phyloP scores from a whole-genome alignment of 2,113 vertebrate species.

The Chionodraco myersi region DNA sequence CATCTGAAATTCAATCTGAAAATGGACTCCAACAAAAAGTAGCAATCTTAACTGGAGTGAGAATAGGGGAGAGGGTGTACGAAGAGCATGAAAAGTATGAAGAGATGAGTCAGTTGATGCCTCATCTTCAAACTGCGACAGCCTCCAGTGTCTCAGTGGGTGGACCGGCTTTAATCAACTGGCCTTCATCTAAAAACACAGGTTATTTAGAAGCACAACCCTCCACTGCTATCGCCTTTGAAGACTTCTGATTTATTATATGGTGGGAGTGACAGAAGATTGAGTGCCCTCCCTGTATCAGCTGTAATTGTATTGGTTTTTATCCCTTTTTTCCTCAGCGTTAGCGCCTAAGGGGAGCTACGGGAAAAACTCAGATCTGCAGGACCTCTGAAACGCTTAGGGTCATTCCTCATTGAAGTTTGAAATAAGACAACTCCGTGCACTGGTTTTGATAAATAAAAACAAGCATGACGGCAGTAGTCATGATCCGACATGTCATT shows the following conservation, averaged over 20 bases:
- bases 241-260: constrained; percentile 32
- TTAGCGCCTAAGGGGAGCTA: not conserved
- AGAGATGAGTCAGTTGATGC: constrained; percentile 41
- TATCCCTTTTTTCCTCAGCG: not conserved
- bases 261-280: not conserved
- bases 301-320: constrained; percentile 1
- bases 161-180: constrained; percentile 58
- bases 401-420: constrained; percentile 22
- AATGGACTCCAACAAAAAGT: constrained; percentile 42
- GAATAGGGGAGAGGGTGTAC: constrained; percentile 1
- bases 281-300: not conserved
- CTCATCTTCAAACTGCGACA: constrained; percentile 45
- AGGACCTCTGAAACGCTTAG: not conserved
- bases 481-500: not conserved
- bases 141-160: constrained; percentile 47
- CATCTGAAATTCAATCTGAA: constrained; percentile 32
- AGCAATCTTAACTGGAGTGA: constrained; percentile 1
- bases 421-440: constrained; percentile 1
- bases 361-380: not conserved
- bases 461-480: not conserved
- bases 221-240: constrained; percentile 11
- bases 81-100: constrained; percentile 31
- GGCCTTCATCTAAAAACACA: constrained; percentile 37
- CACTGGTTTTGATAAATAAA: constrained; percentile 4
- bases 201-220: constrained; percentile 30